phyloP scores from a whole-genome alignment of 2,113 vertebrate genomes.

The Pseudolaguvia tuberculata region DNA sequence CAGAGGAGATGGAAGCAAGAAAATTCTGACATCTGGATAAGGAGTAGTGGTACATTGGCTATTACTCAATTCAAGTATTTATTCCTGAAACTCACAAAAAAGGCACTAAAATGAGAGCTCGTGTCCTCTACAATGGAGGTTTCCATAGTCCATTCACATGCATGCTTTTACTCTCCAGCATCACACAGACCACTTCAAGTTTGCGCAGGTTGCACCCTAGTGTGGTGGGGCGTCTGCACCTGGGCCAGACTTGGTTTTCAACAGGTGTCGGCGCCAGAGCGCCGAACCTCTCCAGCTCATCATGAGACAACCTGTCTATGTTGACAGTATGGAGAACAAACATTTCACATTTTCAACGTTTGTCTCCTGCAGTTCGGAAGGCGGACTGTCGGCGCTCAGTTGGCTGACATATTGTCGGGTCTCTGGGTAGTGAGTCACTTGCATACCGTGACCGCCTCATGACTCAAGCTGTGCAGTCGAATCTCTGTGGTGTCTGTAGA shows the following conservation, averaged over 20 bases:
- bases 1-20: slow-evolving; percentile 48
- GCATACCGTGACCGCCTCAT: slow-evolving; percentile 63
- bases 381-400: slow-evolving; percentile 1
- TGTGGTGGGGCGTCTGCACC: neutral
- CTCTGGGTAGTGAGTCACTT: slow-evolving; percentile 50
- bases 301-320: slow-evolving; percentile 5
- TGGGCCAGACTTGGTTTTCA: slow-evolving; percentile 1
- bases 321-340: slow-evolving; percentile 10
- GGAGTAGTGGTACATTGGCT: slow-evolving; percentile 68
- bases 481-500: slow-evolving; percentile 76
- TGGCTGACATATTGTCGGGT: slow-evolving; percentile 19
- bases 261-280: neutral
- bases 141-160: slow-evolving; percentile 19
- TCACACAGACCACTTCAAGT: slow-evolving; percentile 17
- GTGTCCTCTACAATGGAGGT: neutral
- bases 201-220: slow-evolving; percentile 3
- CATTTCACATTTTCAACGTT: slow-evolving; percentile 32
- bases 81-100: slow-evolving; percentile 64
- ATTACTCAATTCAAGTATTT: slow-evolving; percentile 70
- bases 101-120: slow-evolving; percentile 69
- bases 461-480: slow-evolving; percentile 81
- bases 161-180: slow-evolving; percentile 31
- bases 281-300: neutral
- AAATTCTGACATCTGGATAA: slow-evolving; percentile 59
- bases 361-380: slow-evolving; percentile 14